These are phyloP conservation scores for Palloptera scutellata DNA, from an alignment of 2,888 invertebrate species.

Conservation along the genomic window DNA sequence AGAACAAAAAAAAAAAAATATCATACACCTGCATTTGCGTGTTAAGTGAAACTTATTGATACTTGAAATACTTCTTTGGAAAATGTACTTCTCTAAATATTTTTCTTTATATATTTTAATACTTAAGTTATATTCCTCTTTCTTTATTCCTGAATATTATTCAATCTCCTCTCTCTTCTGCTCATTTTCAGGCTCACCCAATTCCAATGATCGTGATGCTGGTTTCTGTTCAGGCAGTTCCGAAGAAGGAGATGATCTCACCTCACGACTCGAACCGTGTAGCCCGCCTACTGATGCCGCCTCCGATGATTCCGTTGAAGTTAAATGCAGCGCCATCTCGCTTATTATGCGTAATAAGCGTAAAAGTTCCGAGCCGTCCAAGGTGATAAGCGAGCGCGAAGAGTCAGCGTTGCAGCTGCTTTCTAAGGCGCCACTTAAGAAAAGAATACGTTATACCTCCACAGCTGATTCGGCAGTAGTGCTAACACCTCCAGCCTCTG, in stretches of 20 bases:
- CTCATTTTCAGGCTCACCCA: slow-evolving; percentile 56
- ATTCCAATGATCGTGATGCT: slow-evolving; percentile 68
- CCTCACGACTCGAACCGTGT: slow-evolving; percentile 65
- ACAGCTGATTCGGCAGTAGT: slow-evolving; percentile 52
- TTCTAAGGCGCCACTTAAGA: slow-evolving; percentile 72
- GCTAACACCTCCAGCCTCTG: slow-evolving; percentile 51
- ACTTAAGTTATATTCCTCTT: no score
- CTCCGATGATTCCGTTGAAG: slow-evolving; percentile 73
- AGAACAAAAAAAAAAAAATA: no score
- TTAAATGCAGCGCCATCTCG: slow-evolving; percentile 69
- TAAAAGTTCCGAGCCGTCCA: slow-evolving; percentile 73
- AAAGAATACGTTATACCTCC: slow-evolving; percentile 71
- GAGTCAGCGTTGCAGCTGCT: slow-evolving; percentile 31
- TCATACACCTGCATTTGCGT: no score
- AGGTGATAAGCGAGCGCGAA: slow-evolving; percentile 66
- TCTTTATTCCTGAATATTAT: neutral
- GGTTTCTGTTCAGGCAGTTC: slow-evolving; percentile 75
- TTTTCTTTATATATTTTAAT: no score
- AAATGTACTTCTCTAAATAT: no score
- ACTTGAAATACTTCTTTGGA: no score
- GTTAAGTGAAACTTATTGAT: no score
- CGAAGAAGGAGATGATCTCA: slow-evolving; percentile 72
- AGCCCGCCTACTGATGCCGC: slow-evolving; percentile 69
- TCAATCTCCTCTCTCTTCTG: slow-evolving; percentile 11
- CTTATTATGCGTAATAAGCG: slow-evolving; percentile 69